Conservation (phyloP, 2,888 invertebrate genomes). For the Ypsolopha scabrella region DNA sequence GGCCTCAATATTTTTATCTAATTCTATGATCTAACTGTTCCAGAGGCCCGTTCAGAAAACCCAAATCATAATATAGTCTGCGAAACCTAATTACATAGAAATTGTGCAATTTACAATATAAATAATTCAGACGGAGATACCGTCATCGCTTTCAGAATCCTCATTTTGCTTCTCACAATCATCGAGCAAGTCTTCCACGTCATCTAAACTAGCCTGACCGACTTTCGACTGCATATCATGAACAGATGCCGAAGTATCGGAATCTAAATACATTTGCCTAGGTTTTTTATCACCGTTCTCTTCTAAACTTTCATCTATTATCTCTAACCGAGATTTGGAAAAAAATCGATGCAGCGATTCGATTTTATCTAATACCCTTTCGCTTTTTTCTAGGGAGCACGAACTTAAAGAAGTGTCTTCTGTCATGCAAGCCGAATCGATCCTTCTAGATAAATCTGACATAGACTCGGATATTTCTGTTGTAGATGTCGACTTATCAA, state of each 20-base stretch:
- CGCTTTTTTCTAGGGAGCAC: conserved; percentile 36
- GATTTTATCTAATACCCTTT: conserved; percentile 49
- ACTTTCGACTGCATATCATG: conserved; percentile 14
- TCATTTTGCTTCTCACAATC: neutral
- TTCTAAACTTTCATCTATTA: conserved; percentile 55
- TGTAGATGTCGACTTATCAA: conserved; percentile 58
- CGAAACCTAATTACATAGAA: no score
- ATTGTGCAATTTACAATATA: no score
- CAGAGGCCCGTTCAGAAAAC: no score
- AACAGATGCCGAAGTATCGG: conserved; percentile 11
- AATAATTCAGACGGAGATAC: neutral
- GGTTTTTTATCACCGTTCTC: conserved; percentile 36
- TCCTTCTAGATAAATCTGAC: conserved; percentile 40
- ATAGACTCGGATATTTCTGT: conserved; percentile 51
- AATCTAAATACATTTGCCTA: conserved; percentile 10
- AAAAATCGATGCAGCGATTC: conserved; percentile 58
- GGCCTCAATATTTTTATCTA: no score
- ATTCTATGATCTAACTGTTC: no score
- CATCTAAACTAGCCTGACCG: conserved; percentile 55
- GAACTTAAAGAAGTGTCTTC: conserved; percentile 45
- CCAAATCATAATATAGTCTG: no score
- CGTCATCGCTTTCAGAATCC: neutral
- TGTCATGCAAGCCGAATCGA: conserved; percentile 51
- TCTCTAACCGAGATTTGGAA: conserved; percentile 54
- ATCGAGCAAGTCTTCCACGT: conserved; percentile 43